These are phyloP conservation scores for Vidua macroura DNA, from an alignment of 2,113 vertebrate genomes.

Conservation along the genomic window DNA sequence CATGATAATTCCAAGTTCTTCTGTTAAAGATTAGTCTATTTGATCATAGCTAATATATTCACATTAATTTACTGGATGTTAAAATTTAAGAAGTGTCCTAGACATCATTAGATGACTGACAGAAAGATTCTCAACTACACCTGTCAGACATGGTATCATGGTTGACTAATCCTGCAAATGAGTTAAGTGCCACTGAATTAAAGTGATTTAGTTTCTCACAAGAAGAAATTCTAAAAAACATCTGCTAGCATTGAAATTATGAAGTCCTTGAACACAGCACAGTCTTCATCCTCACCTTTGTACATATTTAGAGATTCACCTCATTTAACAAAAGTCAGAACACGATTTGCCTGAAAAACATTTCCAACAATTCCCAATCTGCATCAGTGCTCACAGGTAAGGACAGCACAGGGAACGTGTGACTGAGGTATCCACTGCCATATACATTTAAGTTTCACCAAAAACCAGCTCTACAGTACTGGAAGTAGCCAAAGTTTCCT, in stretches of 20 bases:
- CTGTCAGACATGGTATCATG: background rate
- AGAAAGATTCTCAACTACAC: background rate
- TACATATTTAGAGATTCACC: background rate
- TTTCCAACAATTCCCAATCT: background rate
- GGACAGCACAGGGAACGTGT: accelerated
- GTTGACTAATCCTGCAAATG: background rate
- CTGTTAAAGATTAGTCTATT: background rate
- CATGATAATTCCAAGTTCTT: background rate
- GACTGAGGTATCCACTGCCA: background rate
- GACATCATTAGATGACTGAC: background rate
- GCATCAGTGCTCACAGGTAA: background rate
- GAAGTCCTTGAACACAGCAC: background rate
- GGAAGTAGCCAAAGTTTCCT: background rate
- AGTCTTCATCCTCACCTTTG: background rate
- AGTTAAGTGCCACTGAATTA: background rate
- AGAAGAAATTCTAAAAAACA: background rate
- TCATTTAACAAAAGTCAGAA: background rate
- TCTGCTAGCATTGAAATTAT: background rate
- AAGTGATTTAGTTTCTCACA: background rate
- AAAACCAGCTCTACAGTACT: background rate
- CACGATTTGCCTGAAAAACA: background rate
- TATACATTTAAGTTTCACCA: background rate
- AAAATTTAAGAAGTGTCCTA: background rate
- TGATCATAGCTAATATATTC: background rate
- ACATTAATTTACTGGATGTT: background rate